These are phyloP conservation scores for Gallinago media DNA, from an alignment of 2,113 vertebrate species.

Conservation along the genomic window DNA sequence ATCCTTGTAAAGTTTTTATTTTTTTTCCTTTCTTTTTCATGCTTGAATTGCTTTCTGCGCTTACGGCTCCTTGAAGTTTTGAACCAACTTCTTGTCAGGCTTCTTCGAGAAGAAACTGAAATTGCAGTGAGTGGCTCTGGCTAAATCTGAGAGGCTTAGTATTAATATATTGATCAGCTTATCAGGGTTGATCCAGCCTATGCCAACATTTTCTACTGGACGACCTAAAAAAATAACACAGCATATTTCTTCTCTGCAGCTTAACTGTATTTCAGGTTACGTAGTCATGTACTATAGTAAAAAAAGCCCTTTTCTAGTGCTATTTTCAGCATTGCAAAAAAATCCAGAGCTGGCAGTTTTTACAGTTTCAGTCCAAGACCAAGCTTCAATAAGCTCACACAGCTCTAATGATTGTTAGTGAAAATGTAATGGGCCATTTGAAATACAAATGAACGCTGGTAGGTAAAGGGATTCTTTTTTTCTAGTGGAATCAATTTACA, in stretches of 20 bases:
- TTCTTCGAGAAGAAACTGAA: not conserved
- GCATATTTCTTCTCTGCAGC: not conserved
- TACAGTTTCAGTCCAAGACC: slow-evolving; percentile 31
- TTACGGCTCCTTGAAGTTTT: not conserved
- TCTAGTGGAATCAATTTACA: slow-evolving; percentile 68
- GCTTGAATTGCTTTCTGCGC: not conserved
- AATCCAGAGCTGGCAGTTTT: slow-evolving; percentile 28
- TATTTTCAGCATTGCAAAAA: not conserved
- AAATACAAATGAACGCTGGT: slow-evolving; percentile 62
- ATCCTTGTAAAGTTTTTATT: not conserved
- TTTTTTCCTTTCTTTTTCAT: not conserved
- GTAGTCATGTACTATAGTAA: not conserved
- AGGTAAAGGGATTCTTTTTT: slow-evolving; percentile 43
- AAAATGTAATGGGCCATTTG: slow-evolving; percentile 72
- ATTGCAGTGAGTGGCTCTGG: not conserved
- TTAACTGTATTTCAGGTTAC: not conserved
- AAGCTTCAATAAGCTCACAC: slow-evolving; percentile 59
- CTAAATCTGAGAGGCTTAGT: not conserved
- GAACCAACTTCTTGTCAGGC: not conserved
- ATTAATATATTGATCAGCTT: not conserved
- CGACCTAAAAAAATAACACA: not conserved
- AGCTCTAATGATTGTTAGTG: slow-evolving; percentile 69
- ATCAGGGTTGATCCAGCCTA: not conserved
- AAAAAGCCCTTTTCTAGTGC: not conserved
- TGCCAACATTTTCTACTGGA: not conserved